Evolutionary conservation across 35 echinoderm and acorn worm species (phyloP).

Genomic region (Lytechinus variegatus): DNA sequence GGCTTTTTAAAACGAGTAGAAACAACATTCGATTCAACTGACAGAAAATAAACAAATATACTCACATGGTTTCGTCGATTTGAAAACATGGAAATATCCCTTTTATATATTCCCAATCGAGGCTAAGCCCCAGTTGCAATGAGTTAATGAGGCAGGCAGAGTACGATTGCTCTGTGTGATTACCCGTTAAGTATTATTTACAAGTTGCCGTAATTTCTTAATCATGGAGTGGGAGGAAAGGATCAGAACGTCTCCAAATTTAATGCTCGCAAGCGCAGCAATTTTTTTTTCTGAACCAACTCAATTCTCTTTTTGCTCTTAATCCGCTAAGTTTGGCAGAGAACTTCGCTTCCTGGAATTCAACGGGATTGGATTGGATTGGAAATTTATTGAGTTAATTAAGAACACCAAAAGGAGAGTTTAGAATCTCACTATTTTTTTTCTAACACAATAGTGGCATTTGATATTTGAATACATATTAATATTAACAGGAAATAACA

Average conservation of each 20-base stretch:
- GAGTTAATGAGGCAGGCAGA: neutral
- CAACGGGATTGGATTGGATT: neutral
- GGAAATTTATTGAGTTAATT: neutral
- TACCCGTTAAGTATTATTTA: neutral
- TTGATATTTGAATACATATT: too few relatives aligned
- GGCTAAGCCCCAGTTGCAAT: neutral
- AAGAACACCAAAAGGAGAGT: neutral
- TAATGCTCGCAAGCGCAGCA: neutral
- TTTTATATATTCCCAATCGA: neutral
- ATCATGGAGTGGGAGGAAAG: neutral
- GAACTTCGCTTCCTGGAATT: neutral
- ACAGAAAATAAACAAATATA: neutral
- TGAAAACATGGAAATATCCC: neutral
- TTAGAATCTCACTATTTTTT: neutral
- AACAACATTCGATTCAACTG: neutral
- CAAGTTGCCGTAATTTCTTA: slow-evolving; percentile 19
- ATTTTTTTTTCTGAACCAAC: neutral
- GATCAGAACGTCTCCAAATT: slow-evolving; percentile 10
- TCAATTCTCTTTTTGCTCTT: neutral
- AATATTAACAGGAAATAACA: too few relatives aligned
- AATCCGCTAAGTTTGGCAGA: neutral
- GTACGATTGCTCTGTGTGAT: neutral
- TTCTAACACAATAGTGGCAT: neutral
- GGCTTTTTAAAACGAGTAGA: too few relatives aligned
- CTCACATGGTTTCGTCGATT: neutral